Base-by-base conservation (phyloP, 2,113 vertebrate genomes). In the Donacobius atricapilla region DNA sequence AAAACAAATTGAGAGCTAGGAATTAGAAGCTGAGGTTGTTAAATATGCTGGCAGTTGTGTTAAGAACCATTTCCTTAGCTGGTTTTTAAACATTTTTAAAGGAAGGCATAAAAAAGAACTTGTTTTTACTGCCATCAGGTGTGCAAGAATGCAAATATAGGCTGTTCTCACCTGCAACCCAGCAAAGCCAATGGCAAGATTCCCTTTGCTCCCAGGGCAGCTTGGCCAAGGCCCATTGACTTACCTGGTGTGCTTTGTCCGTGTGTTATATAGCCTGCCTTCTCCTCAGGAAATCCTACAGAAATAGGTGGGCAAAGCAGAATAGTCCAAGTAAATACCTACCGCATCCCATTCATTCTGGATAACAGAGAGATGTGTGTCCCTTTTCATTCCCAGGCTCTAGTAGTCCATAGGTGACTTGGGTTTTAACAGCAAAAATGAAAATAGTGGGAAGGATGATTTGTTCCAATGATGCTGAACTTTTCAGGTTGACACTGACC, bases 51-150 rank as follows among this genome's bases (percentile, higher is more conserved):
- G 57, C 61, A 60, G 48, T 89, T 87, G 78, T 72, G 78, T 87
- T 95, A 91, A 87, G 51, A 91, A 48, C 53, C 45, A 11, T 83
- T 96, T 94, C 73, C 91, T 94, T 70, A 87, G 60, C 80, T 91
- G 40, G 2, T 58, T 92, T 93, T 90, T 70, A 81, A 83, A 75
- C 31, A 78, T 71, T 73, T 93, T 85, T 69, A 91, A 94, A 87
- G 72, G 53, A 68, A 79, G 40, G 22, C 48, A 90, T 93, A 48
- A 91, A 91, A 89, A 76, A 13, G 24, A 69, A 18, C 73, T 94
- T 95, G 45, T 95, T 94, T 94, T 96, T 89, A 95, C 81, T 93
- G 81, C 84, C 65, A 87, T 89, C 87, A 94, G 89, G 78, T 95
- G 84, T 96, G 70, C 71, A 82, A 78, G 60, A 64, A 75, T 68